Evolutionary conservation across 2,113 vertebrate species (phyloP).

Genomic region (Clarias batrachus): DNA sequence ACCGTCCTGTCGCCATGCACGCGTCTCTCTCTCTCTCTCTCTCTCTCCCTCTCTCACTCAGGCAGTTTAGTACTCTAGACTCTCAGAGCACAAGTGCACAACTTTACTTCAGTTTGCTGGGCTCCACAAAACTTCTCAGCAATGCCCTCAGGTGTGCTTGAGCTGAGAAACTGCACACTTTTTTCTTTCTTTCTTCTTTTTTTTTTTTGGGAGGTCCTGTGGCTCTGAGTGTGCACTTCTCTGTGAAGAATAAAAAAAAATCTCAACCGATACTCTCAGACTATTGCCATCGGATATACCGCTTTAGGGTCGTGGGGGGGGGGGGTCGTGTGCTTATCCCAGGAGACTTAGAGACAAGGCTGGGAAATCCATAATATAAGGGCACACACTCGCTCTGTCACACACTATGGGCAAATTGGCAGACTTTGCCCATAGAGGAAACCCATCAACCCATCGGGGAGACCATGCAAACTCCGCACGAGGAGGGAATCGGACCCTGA

Average conservation of each 20-base stretch:
- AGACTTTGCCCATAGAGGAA: background rate
- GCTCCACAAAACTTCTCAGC: background rate
- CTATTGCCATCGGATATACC: too few species aligned
- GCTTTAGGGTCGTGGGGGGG: too few species aligned
- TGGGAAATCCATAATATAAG: too few species aligned
- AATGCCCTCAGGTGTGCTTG: background rate
- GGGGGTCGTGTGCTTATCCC: too few species aligned
- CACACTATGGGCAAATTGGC: too few species aligned
- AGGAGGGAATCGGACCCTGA: too few species aligned
- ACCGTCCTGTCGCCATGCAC: slow-evolving; percentile 68
- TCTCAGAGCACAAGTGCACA: slow-evolving; percentile 15
- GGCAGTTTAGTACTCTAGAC: slow-evolving; percentile 46
- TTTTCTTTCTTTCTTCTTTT: background rate
- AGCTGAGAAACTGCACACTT: background rate
- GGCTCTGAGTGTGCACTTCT: background rate
- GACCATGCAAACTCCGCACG: too few species aligned
- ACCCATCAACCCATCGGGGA: too few species aligned
- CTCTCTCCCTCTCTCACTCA: slow-evolving; percentile 47
- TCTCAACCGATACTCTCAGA: too few species aligned
- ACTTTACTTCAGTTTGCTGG: slow-evolving; percentile 10
- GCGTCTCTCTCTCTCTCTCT: slow-evolving; percentile 26
- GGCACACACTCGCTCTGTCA: too few species aligned
- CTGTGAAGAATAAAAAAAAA: background rate
- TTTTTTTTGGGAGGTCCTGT: background rate
- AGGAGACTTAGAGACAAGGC: too few species aligned